These are phyloP conservation scores for Antrozous pallidus DNA, from an alignment of 2,797 vertebrate species.

Conservation along the genomic window DNA sequence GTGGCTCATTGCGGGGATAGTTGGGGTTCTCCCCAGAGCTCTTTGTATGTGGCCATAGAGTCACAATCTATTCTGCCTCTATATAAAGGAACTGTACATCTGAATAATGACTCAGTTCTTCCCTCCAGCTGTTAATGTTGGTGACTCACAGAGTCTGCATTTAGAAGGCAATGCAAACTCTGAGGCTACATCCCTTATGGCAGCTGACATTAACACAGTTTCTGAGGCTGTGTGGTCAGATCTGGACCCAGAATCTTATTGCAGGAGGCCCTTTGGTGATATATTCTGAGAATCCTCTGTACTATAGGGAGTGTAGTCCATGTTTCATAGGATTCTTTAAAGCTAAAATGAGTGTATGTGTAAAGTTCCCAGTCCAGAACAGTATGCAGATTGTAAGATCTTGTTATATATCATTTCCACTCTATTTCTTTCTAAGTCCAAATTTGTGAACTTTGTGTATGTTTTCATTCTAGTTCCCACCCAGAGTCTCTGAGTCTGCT, in stretches of 20 bases:
- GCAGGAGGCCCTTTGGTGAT: neutral
- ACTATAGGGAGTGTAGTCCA: neutral
- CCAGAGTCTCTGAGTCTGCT: neutral
- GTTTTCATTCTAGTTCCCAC: neutral
- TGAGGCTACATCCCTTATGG: neutral
- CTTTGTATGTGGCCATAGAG: slow-evolving; percentile 31
- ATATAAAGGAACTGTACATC: slow-evolving; percentile 47
- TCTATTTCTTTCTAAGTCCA: neutral
- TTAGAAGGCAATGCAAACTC: slow-evolving; percentile 46
- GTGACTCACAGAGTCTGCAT: slow-evolving; percentile 43
- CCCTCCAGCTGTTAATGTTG: slow-evolving; percentile 59
- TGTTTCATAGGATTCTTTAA: neutral
- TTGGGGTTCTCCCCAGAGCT: slow-evolving; percentile 12
- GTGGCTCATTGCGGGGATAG: neutral
- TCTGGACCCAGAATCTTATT: neutral
- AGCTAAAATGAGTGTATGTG: neutral
- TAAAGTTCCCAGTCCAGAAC: neutral
- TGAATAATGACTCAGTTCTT: slow-evolving; percentile 65
- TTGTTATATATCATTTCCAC: neutral
- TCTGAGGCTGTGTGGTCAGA: neutral
- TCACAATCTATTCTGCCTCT: slow-evolving; percentile 34
- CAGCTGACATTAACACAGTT: neutral
- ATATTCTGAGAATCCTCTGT: neutral
- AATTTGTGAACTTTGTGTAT: neutral
- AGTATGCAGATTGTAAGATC: neutral